Base-by-base conservation (phyloP, 2,888 invertebrate genomes). In the Tolmerus cingulatus region DNA sequence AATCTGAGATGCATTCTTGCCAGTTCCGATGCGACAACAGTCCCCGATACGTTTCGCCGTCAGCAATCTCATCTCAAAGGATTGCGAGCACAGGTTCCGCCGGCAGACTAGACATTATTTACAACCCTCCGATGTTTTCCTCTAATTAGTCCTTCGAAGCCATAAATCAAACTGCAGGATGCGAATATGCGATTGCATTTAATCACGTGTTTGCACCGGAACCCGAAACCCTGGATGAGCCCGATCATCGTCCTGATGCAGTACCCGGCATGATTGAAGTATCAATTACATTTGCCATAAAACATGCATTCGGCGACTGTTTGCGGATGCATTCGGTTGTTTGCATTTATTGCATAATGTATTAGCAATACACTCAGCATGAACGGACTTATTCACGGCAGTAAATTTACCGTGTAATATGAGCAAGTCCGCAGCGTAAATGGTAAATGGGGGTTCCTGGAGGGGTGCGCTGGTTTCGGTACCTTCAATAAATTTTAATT, bases 321-420 rank as follows among this genome's bases (percentile, higher is more conserved):
- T 89, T 89, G 89, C 89, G 88, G 88, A 89, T 89, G 89, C 89
- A 89, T 89, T 89, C 88, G 87, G 86, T 88, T 89, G 89, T 89
- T 89, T 89, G 88, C 88, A 81, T 88, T 89, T 86, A 85, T 74
- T 78, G 88, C 88, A 88, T 88, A 88, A 87, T 84, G 84, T 84
- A 88, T 88, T 88, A 78, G 88, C 87, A 87, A 87, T 88, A 66
- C 88, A 77, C 88, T 88, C 78, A 82, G 40, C 43, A 19, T 23
- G 46, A 27, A 66, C 74, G 16, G 81, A 86, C 74, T 86, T 82
- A 66, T 77, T 87, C 82, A 23, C 37, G 19, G 37, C 34, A 30
- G 77, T 55, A 74, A 86, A 86, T 86, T 86, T 77, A 55, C 77
- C 77, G 86, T 51, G 77, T 77, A 77, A 86, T 86, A 30, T 86